A percentile compares a stretch with the other conserved stretches of the same genome.
These are phyloP conservation scores for Watersipora subatra DNA, from an alignment of 1,140 invertebrate genomes.

Conservation along the genomic window DNA sequence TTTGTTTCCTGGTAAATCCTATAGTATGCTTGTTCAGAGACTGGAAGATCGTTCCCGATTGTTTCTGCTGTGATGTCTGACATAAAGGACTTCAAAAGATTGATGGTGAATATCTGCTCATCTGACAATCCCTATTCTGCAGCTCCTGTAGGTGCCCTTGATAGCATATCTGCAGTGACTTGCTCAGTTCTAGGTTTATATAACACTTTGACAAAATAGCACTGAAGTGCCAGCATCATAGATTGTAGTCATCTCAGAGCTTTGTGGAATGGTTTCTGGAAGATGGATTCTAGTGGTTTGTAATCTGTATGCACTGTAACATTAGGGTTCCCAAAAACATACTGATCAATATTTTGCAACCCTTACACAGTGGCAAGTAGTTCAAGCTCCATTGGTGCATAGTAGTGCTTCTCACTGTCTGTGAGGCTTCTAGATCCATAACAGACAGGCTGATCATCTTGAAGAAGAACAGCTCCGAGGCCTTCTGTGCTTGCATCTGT, in stretches of 20 bases:
- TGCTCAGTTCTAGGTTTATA: slow-evolving; percentile 12
- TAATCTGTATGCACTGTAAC: slow-evolving; percentile 13
- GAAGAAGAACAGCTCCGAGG: slow-evolving; percentile 34
- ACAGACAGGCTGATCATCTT: slow-evolving; percentile 30
- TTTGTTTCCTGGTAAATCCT: slow-evolving; percentile 5
- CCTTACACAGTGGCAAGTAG: slow-evolving; percentile 31
- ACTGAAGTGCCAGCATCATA: slow-evolving; percentile 16
- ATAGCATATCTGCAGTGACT: neutral
- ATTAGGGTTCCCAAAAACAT: slow-evolving; percentile 23
- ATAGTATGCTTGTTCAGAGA: neutral
- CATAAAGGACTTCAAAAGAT: neutral
- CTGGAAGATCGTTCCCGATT: neutral
- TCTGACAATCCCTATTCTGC: neutral
- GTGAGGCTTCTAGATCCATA: slow-evolving; percentile 31
- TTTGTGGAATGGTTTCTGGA: slow-evolving; percentile 14
- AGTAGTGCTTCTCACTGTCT: slow-evolving; percentile 30
- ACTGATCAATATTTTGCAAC: slow-evolving; percentile 31
- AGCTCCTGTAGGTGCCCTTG: neutral
- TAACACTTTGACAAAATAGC: slow-evolving; percentile 9
- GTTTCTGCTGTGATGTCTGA: neutral
- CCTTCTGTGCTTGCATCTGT: slow-evolving; percentile 34
- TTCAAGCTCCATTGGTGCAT: slow-evolving; percentile 43
- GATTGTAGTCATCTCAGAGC: slow-evolving; percentile 17
- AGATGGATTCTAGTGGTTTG: slow-evolving; percentile 16
- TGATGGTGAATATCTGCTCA: neutral